Base-by-base conservation (phyloP, 2,888 invertebrate genomes). In the Masnerella sp. region DNA sequence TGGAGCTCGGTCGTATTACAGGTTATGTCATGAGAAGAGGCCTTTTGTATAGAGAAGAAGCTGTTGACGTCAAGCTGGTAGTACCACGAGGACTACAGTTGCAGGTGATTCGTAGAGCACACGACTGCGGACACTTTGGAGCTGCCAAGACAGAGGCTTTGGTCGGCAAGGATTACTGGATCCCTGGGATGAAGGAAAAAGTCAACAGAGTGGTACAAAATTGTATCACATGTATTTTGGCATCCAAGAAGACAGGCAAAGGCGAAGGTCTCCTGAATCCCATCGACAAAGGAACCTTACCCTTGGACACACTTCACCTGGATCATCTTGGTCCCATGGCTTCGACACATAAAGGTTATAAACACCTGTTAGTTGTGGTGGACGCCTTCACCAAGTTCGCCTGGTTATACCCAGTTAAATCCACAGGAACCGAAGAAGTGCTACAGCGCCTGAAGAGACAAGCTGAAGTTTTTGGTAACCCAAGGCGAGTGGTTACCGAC, bases 61-160 rank as follows among this genome's bases (percentile, higher is more conserved):
- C 5, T 14, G 45, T 25, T 9, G 28, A 45, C 14, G 15, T 15
- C 14, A 25, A 15, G 28, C 28, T 45, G 15, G 45, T 45, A 8
- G 45, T 45, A 2, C 45, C 45, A n/a, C 5, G 28, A 9, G 15
- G 15, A 1, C 8, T 45, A 11, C 45, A 45, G 28, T 12, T 2
- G 9, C 45, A 28, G 15, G 2, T 45, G 8, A 28, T 45, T 8
- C 8, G 43, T 32, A 15, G 34, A 25, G 12, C 22, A 3, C 58
- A 58, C 3, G 58, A 58, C 2, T 14, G 22, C 5, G 58, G 58
- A 12, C 58, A 58, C 20, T 58, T 58, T 32, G 9, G 34, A 3
- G 11, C 30, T 1, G 5, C 12, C 8, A 43, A 58, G 17, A 58
- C 58, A 1, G 38, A 15, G 9, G 38, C 14, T 7, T 7, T 15